Conservation (phyloP, 2,888 invertebrate genomes). For the Torymus tubicola region DNA sequence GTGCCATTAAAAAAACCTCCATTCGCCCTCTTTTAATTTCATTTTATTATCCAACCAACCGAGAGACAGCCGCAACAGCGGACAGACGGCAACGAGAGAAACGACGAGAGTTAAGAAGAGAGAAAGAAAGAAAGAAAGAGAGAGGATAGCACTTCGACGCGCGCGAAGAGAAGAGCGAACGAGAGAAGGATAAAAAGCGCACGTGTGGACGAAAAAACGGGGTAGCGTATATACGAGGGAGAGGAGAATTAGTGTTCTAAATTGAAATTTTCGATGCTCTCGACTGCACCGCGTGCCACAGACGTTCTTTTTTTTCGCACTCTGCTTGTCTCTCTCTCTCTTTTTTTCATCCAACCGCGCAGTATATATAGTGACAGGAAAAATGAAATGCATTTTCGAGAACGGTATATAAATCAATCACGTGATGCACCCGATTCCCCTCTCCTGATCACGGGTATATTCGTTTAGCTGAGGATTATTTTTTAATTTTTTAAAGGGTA, state of each 20-base stretch:
- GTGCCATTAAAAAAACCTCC: not conserved
- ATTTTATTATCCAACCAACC: not conserved
- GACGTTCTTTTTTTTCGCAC: not conserved
- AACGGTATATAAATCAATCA: slow-evolving; percentile 10
- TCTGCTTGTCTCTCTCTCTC: too few species aligned
- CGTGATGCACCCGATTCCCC: too few species aligned
- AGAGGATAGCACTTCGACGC: not conserved
- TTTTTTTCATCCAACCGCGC: too few species aligned
- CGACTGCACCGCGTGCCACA: not conserved
- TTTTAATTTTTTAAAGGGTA: too few species aligned
- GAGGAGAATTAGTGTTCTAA: slow-evolving; percentile 20
- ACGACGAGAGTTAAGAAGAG: too few species aligned
- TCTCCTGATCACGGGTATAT: too few species aligned
- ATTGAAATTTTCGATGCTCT: slow-evolving; percentile 14
- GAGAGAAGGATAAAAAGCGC: not conserved
- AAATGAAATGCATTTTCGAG: not conserved
- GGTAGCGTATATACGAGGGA: not conserved
- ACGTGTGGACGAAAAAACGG: not conserved
- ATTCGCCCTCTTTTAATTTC: not conserved
- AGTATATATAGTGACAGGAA: not conserved
- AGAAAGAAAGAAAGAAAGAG: not conserved
- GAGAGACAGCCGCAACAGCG: too few species aligned
- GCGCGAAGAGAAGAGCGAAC: not conserved
- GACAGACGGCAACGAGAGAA: too few species aligned
- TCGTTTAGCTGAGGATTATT: too few species aligned